phyloP scores from a whole-genome alignment of 2,888 invertebrate genomes.

The Campoplex nolae region DNA sequence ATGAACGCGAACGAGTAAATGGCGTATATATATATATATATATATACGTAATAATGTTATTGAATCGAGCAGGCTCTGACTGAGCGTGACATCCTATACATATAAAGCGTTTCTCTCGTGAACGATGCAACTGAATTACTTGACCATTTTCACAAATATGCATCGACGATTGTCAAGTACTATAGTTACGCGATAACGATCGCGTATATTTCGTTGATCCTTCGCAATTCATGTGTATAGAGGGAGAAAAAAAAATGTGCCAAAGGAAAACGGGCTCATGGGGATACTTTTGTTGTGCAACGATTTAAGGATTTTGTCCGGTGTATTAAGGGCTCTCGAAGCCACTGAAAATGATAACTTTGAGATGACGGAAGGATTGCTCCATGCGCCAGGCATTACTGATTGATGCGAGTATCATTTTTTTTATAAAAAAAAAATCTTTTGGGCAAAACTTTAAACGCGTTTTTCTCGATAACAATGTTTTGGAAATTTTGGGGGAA shows the following conservation, averaged over 20 bases:
- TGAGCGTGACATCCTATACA: conserved; percentile 51
- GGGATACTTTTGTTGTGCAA: not conserved
- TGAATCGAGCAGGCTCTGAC: conserved; percentile 48
- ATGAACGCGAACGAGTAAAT: not conserved
- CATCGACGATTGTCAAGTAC: conserved; percentile 44
- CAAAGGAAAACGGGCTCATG: not conserved
- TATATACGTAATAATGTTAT: conserved; percentile 25
- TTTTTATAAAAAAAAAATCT: no score
- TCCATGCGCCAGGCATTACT: no score
- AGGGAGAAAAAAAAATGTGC: not conserved
- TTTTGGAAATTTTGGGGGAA: no score
- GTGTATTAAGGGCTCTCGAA: no score
- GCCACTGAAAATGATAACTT: no score
- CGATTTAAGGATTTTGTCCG: no score
- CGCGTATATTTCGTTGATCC: not conserved
- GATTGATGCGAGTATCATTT: no score
- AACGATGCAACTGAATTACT: conserved; percentile 54
- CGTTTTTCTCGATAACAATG: no score
- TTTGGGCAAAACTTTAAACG: no score
- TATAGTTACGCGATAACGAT: not conserved
- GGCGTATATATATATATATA: not conserved
- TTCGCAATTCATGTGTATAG: not conserved
- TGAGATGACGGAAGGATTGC: no score
- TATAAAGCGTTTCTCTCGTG: conserved; percentile 37
- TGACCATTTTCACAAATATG: conserved; percentile 38